These are phyloP conservation scores for Atta colombica DNA, from an alignment of 1,140 invertebrate genomes.

Conservation along the genomic window DNA sequence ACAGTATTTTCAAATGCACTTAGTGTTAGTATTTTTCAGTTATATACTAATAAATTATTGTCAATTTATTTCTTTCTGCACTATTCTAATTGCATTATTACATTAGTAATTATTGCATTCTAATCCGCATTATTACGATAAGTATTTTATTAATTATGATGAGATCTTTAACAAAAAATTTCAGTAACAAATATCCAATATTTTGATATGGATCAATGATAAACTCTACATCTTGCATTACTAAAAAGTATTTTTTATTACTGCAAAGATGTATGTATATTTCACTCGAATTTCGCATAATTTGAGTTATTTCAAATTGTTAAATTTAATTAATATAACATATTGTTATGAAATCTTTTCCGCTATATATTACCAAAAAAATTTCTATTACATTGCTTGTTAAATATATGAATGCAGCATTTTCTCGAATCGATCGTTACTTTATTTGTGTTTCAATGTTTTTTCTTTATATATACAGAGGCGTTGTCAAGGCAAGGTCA, in stretches of 20 bases:
- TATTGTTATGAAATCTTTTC: neutral
- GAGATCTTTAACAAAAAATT: neutral
- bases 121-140: neutral
- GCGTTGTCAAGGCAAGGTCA: too few relatives aligned
- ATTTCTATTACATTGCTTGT: neutral
- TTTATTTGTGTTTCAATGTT: too few relatives aligned
- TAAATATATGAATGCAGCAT: too few relatives aligned
- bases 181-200: neutral
- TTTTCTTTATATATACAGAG: too few relatives aligned
- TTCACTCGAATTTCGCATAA: neutral
- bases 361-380: neutral
- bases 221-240: neutral
- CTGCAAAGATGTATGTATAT: neutral
- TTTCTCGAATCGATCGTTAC: too few relatives aligned
- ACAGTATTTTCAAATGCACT: slow-evolving; percentile 43
- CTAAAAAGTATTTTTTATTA: neutral
- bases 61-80: neutral
- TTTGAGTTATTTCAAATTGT: neutral
- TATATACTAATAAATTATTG: too few relatives aligned
- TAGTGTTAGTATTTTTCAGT: neutral
- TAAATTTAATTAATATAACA: neutral
- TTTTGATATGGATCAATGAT: neutral
- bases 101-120: neutral
- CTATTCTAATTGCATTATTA: neutral
- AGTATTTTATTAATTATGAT: neutral